Evolutionary conservation across 2,797 vertebrate species (phyloP).

Genomic region (Balearica regulorum): DNA sequence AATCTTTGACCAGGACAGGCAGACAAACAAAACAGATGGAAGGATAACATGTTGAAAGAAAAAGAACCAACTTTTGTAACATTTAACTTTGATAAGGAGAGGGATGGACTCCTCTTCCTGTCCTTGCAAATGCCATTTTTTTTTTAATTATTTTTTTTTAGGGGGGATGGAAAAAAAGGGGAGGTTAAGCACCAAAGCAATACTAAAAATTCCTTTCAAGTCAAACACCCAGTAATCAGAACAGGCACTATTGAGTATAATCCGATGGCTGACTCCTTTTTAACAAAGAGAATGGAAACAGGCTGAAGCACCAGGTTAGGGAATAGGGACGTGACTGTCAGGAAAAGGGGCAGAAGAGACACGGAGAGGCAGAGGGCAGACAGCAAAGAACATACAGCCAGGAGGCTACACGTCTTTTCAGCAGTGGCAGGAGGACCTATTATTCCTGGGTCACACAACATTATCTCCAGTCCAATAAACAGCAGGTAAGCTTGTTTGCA

Average conservation of each 20-base stretch:
- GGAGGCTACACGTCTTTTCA: background rate
- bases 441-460: constrained; percentile 45
- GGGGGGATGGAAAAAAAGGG: too few relatives aligned
- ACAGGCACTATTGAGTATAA: background rate
- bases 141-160: background rate
- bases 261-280: background rate
- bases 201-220: background rate
- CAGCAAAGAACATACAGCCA: background rate
- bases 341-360: background rate
- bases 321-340: background rate
- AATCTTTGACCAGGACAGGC: background rate
- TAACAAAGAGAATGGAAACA: background rate
- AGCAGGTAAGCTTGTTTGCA: constrained; percentile 62
- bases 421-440: constrained; percentile 4
- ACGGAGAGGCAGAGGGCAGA: background rate
- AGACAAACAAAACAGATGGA: background rate
- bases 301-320: background rate
- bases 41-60: background rate
- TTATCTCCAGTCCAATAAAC: constrained; percentile 51
- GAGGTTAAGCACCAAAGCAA: background rate
- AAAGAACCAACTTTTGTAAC: background rate
- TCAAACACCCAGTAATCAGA: background rate
- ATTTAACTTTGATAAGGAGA: background rate
- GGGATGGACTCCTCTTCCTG: background rate
- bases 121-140: background rate